Conservation (phyloP, 2,888 invertebrate genomes). For the Lacanobia oleracea region DNA sequence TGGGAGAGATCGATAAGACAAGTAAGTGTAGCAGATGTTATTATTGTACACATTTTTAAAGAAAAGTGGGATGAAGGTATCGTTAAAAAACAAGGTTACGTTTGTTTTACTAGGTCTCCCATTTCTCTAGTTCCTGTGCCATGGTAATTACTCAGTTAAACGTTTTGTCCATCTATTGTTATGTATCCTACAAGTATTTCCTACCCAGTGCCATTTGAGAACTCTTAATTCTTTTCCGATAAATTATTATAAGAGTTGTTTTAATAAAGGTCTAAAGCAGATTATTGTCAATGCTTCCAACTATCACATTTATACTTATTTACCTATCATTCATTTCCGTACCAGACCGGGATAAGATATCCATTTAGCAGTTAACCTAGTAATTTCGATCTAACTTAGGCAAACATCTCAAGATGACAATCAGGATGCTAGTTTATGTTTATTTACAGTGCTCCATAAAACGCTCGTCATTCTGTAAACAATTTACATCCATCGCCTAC, state of each 20-base stretch:
- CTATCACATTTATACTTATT: background rate
- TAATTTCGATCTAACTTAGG: background rate
- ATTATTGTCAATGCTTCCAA: background rate
- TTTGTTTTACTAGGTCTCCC: background rate
- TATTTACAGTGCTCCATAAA: slow-evolving; percentile 14
- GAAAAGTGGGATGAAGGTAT: background rate
- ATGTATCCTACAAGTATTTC: too few species aligned
- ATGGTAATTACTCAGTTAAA: too few species aligned
- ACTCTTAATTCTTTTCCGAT: too few species aligned
- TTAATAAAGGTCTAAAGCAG: background rate
- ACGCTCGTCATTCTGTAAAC: background rate
- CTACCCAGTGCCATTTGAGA: too few species aligned
- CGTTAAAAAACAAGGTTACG: background rate
- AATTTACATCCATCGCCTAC: background rate
- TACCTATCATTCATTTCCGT: background rate
- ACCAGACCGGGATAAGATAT: background rate
- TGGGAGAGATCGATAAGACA: background rate
- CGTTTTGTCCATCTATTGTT: too few species aligned
- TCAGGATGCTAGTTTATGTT: background rate
- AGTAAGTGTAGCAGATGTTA: background rate
- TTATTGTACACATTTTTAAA: background rate
- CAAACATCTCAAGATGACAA: background rate
- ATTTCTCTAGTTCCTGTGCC: too few species aligned
- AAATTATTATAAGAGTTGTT: background rate
- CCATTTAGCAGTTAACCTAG: background rate